Evolutionary conservation across 2,113 vertebrate species (phyloP), one percentile per base, ranked within the genome.

Genomic region (Gobio gobio): DNA sequence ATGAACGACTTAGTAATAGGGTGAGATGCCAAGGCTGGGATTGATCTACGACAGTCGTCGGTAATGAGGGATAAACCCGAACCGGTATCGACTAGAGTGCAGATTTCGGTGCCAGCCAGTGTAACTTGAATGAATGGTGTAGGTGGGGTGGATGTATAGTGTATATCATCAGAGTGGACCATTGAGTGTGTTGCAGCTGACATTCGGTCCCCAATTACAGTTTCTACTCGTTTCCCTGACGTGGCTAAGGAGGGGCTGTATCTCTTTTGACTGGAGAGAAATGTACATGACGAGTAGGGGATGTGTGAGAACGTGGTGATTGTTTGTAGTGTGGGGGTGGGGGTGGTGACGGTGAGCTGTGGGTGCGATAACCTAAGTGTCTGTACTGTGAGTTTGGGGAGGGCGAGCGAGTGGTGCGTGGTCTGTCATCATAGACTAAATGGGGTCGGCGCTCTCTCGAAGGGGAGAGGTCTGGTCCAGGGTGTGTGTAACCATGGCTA

Each of bases 1-100:
- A 64, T 22, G 24, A 70, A 70, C 9, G 66, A 80, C 78, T 64
- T 80, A 43, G 9, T 80, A 26, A 80, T 64, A 61, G 59, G 40
- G 3, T 80, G 78, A 80, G 78, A 24, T 6, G 59, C 22, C 14
- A 80, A 45, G 2, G 40, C 59, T 43, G 58, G 33, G 22, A 61
- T 80, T 0, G 33, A 70, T 6, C 33, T 45, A 45, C 8, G 43
- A 10, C 43, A 45, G 7, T 45, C 43, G 10, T 47, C 10, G 3
- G 45, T 47, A 47, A 47, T 47, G 12, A 47, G 45, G 45, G 45
- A 47, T 47, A 47, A 47, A 47, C 45, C 45, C 10, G 45, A 47
- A 47, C 10, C 45, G 2, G 45, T 47, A 47, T 47, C 45, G 45
- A 47, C 45, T 47, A 47, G 45, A 47, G 45, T 2, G 10, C 12